Percentiles rank a stretch among this genome's conserved stretches.
Conservation (phyloP, 2,797 vertebrate genomes). For the Phoxinus dragarum region DNA sequence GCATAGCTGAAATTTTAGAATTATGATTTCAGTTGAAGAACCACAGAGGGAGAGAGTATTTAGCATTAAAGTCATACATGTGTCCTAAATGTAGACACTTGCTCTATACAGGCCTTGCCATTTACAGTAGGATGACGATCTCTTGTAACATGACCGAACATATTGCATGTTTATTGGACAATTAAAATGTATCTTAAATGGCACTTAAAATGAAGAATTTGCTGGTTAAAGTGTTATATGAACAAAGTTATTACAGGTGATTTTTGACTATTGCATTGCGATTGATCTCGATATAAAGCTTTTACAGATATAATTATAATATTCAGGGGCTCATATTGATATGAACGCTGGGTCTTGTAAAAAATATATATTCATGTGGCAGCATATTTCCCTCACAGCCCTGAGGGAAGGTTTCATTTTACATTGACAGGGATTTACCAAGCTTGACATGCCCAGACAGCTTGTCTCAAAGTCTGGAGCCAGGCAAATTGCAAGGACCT, state of each 20-base stretch:
- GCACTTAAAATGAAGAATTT: background rate
- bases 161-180: conserved; percentile 43
- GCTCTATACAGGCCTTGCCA: conserved; percentile 19
- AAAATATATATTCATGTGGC: conserved; percentile 32
- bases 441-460: conserved; percentile 53
- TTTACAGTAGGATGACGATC: conserved; percentile 29
- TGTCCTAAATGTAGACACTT: conserved; percentile 17
- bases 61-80: background rate
- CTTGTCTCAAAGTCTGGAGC: conserved; percentile 42
- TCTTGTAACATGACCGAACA: conserved; percentile 36
- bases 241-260: background rate
- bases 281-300: background rate
- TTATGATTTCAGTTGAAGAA: background rate
- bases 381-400: conserved; percentile 32
- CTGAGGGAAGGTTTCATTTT: conserved; percentile 45
- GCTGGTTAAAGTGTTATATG: background rate
- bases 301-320: conserved; percentile 17
- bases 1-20: background rate
- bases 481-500: conserved; percentile 21
- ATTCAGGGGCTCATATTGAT: background rate
- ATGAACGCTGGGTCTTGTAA: conserved; percentile 19
- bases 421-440: conserved; percentile 48
- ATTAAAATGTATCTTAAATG: conserved; percentile 24
- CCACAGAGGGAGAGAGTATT: background rate
- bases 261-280: background rate